Conservation (phyloP, 1,140 invertebrate species). For the Zaprionus inermis region DNA sequence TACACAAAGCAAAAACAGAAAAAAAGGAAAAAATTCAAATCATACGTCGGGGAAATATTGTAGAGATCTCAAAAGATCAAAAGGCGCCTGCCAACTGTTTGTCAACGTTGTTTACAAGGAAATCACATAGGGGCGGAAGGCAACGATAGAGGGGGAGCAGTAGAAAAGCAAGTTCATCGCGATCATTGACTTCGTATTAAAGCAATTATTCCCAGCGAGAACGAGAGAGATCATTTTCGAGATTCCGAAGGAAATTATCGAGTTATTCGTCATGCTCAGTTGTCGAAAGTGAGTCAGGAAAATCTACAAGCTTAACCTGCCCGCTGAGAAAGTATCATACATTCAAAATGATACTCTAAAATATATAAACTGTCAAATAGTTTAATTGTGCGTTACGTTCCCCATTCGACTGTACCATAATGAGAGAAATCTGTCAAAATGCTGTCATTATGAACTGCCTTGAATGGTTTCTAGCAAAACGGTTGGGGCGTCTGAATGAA, state of each 20-base stretch:
- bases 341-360: not conserved
- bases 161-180: not conserved
- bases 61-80: conserved; percentile 54
- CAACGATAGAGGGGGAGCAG: not conserved
- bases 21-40: conserved; percentile 42
- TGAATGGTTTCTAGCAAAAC: conserved; percentile 9
- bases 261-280: conserved; percentile 12
- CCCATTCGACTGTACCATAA: not conserved
- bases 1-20: conserved; percentile 41
- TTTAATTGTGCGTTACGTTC: not conserved
- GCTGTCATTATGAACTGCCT: conserved; percentile 22
- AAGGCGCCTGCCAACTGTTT: conserved; percentile 50
- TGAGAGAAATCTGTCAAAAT: conserved; percentile 22
- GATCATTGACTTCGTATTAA: conserved; percentile 54
- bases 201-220: conserved; percentile 50
- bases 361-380: not conserved
- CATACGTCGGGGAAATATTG: conserved; percentile 18
- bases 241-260: conserved; percentile 39
- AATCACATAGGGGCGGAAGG: conserved; percentile 57
- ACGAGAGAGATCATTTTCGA: conserved; percentile 17
- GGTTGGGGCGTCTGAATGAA: conserved; percentile 28
- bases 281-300: conserved; percentile 14
- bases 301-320: conserved; percentile 6
- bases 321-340: not conserved
- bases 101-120: conserved; percentile 76